Base-by-base conservation (phyloP, 2,113 vertebrate genomes). In the Callorhinus ursinus region DNA sequence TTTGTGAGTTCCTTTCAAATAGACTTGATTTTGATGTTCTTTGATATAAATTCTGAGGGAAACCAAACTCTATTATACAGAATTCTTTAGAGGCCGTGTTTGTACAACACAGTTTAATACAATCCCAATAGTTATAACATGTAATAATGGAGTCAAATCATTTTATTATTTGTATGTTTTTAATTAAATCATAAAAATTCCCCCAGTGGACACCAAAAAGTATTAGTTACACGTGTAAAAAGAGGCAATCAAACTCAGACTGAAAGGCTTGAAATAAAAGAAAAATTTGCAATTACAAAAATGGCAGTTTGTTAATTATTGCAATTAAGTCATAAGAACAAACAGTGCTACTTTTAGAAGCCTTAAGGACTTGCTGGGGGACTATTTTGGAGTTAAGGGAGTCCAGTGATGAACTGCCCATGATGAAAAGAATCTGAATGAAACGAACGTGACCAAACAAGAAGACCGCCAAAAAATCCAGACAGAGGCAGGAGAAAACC, bases 111-210 rank as follows among this genome's bases (percentile, higher is more conserved):
- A 59, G 3, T 82, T 90, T 83, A 96, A 83, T 39, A 31, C 3
- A 51, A 88, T 55, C 76, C n/a, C 69, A 71, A 46, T 65, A 67
- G 79, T 67, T 89, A 71, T 19, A 86, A 33, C 36, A 57, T 72
- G 31, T 67, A 53, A 72, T 46, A 93, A 79, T 21, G 5, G 53
- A 33, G 39, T 89, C 6, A 9, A 91, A 88, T 77, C 4, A 82
- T 95, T 95, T 83, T 36, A 39, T 90, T 71, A 53, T 33, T 90
- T 88, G 69, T 90, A 33, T 69, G 76, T 85, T 96, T 94, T 96
- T 92, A 87, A 87, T 76, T 96, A 95, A 96, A 96, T 80, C 33
- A 82, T 61, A 87, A 91, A 93, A 93, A 65, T 85, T 69, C 46
- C 36, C 72, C 15, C 24, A 53, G 36, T 63, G 11, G 42, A 92